Conservation (phyloP, 2,888 invertebrate genomes). For the Cheilosia urbana region DNA sequence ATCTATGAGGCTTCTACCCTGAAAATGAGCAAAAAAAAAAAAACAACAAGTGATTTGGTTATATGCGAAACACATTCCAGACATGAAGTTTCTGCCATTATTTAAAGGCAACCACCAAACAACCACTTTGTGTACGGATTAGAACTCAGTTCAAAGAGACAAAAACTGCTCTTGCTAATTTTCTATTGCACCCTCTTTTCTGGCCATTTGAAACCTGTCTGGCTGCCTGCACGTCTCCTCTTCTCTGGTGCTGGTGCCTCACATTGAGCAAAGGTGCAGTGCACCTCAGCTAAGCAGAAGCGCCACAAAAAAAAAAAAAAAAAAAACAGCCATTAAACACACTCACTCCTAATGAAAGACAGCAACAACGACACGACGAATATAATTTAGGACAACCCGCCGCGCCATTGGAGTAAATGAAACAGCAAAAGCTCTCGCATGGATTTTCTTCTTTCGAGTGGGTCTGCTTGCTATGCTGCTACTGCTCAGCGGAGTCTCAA, state of each 20-base stretch:
- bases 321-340: conserved; percentile 20
- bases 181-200: conserved; percentile 51
- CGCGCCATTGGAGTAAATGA: conserved; percentile 56
- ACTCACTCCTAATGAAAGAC: conserved; percentile 50
- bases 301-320: conserved; percentile 45
- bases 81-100: conserved; percentile 28
- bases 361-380: conserved; percentile 38
- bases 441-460: conserved; percentile 54
- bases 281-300: conserved; percentile 51
- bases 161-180: conserved; percentile 36
- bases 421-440: conserved; percentile 43
- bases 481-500: conserved; percentile 65
- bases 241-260: conserved; percentile 4
- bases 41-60: conserved; percentile 10
- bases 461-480: conserved; percentile 26
- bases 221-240: conserved; percentile 31
- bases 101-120: conserved; percentile 21
- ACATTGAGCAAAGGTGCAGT: conserved; percentile 43
- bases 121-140: conserved; percentile 38
- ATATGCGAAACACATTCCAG: conserved; percentile 18
- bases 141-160: conserved; percentile 21
- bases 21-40: conserved; percentile 7
- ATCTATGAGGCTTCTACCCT: conserved; percentile 51
- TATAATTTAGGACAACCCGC: conserved; percentile 58
- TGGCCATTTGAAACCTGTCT: conserved; percentile 64